phyloP scores from a whole-genome alignment of 2,888 invertebrate genomes.

The Pristionchus entomophagus region DNA sequence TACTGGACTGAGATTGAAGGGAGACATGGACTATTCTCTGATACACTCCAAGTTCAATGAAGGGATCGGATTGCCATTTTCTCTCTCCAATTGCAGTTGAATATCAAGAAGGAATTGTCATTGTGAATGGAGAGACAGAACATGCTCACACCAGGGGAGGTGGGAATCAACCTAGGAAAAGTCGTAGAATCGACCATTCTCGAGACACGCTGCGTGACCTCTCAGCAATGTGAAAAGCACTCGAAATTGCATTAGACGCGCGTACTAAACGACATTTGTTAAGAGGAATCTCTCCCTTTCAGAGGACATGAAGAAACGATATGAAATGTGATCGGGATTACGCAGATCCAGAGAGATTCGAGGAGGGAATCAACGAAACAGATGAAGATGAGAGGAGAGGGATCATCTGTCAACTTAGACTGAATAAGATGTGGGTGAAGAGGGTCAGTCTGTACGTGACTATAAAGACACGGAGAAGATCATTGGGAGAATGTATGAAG shows the following conservation, averaged over 20 bases:
- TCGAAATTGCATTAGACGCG: constrained; percentile 21
- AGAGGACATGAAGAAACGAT: neutral
- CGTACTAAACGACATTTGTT: neutral
- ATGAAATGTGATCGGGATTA: constrained; percentile 8
- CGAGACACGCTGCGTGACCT: neutral
- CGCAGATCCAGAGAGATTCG: neutral
- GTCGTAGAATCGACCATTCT: neutral
- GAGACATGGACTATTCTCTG: neutral
- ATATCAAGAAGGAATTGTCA: neutral
- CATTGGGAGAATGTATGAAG: no score
- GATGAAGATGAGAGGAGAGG: neutral
- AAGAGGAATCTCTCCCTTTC: neutral
- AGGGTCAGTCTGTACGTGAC: neutral
- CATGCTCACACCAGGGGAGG: neutral
- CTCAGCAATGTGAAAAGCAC: neutral
- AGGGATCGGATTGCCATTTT: neutral
- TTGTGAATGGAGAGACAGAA: neutral
- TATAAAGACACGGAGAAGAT: no score
- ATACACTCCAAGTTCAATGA: neutral
- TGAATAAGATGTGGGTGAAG: neutral
- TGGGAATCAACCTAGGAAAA: neutral
- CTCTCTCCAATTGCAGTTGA: neutral
- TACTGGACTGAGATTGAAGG: neutral
- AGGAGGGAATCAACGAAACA: neutral
- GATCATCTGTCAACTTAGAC: no score